Base-by-base conservation (phyloP, 2,797 vertebrate species). In the Mastacembelus armatus region DNA sequence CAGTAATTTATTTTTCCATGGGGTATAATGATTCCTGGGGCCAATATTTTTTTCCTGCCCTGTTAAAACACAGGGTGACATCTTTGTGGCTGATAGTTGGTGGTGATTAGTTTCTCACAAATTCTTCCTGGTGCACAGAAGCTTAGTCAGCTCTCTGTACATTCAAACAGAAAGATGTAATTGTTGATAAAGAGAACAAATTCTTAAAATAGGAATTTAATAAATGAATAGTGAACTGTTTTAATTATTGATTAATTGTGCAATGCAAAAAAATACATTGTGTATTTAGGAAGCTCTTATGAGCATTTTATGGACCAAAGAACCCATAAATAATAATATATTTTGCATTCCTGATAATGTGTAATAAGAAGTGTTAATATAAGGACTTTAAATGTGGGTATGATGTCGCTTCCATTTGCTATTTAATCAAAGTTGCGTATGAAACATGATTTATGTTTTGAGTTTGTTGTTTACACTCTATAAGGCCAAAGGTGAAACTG, bases 1-100 rank as follows among this genome's bases (percentile, higher is more conserved):
- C 40, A 35, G 26, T 63, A 56, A 71, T 80, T 74, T 78, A 84
- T 82, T 85, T 88, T 83, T 84, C 77, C 80, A 51, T 50, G 6
- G 52, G 50, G 58, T 48, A 36, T 50, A 62, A 57, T 73, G 32
- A 78, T 50, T 75, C 44, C 32, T 35, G 6, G 15, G 35, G 47
- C 62, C 22, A 40, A 56, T 81, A 45, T 67, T 86, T 83, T 60
- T 48, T 79, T 68, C 51, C 64, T 60, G 74, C 56, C 22, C 55
- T 80, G 51, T 52, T 58, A 74, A 71, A 72, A 78, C 66, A 71
- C 47, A 66, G 51, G 67, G 44, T 85, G 80, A 88, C 68, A 75
- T 89, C 74, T 87, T 81, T 80, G 85, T 69, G 83, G 83, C 19
- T 26, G 51, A 66, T 35, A 64, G 65, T 80, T 70, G 2, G 48